Percentiles rank a stretch among this genome's conserved stretches.
phyloP scores from a whole-genome alignment of 2,113 vertebrate species.

The Dasyprocta punctata region DNA sequence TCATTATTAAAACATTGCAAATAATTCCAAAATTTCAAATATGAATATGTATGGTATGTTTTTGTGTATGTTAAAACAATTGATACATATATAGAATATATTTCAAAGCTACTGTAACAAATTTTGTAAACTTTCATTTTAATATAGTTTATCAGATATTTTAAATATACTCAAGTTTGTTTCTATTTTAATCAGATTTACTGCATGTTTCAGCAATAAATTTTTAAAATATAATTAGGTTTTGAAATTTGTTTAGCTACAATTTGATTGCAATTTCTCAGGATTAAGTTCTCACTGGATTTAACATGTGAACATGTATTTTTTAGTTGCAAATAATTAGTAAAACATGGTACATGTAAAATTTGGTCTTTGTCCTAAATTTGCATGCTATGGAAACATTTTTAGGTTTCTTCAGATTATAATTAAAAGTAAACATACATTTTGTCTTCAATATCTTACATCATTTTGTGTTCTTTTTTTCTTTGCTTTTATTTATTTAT shows the following conservation, averaged over 20 bases:
- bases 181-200: neutral
- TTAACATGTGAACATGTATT: neutral
- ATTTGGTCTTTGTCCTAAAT: neutral
- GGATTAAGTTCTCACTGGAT: neutral
- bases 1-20: neutral
- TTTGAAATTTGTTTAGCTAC: neutral
- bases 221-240: neutral
- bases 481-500: no score
- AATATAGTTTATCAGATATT: neutral
- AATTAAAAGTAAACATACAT: neutral
- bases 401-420: neutral
- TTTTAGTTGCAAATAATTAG: neutral
- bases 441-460: no score
- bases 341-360: neutral
- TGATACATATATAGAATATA: neutral
- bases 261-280: neutral
- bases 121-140: neutral
- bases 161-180: neutral
- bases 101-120: neutral
- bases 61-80: neutral
- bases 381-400: neutral
- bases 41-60: neutral
- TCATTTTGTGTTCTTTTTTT: no score
- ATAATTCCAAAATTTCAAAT: neutral
- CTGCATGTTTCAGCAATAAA: neutral